phyloP scores from a whole-genome alignment of 2,888 invertebrate genomes.

The Mongoloraphidia duomilia region DNA sequence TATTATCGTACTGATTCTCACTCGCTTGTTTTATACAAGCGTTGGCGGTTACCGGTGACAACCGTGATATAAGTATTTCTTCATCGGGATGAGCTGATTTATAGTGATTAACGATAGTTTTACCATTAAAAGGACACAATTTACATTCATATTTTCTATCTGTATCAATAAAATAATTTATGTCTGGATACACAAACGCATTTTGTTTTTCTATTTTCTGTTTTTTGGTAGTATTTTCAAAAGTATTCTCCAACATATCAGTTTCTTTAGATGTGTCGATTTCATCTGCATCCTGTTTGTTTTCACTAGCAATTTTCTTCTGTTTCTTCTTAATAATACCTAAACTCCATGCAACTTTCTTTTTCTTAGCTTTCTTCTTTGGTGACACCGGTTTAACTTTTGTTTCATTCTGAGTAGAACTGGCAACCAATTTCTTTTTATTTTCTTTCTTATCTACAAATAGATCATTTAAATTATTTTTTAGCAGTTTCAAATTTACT shows the following conservation, averaged over 20 bases:
- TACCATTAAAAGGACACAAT: slow-evolving; percentile 42
- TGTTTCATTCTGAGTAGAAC: no score
- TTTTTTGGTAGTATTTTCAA: no score
- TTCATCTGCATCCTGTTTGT: no score
- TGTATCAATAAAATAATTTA: slow-evolving; percentile 31
- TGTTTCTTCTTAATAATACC: slow-evolving; percentile 28
- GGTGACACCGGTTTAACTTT: neutral
- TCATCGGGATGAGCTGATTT: slow-evolving; percentile 43
- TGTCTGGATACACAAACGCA: slow-evolving; percentile 22
- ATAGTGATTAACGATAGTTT: slow-evolving; percentile 51
- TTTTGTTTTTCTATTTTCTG: no score
- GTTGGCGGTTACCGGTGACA: slow-evolving; percentile 35
- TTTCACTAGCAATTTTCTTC: slow-evolving; percentile 15
- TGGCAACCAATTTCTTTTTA: no score
- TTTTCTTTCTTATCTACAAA: neutral
- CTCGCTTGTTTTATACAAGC: slow-evolving; percentile 40
- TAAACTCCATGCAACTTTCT: slow-evolving; percentile 14
- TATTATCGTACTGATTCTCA: slow-evolving; percentile 27
- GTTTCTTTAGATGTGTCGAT: no score
- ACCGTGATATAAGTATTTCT: slow-evolving; percentile 50
- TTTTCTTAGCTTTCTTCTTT: neutral
- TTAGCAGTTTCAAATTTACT: neutral
- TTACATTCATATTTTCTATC: slow-evolving; percentile 37
- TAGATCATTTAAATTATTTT: neutral
- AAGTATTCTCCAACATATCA: no score